These are phyloP conservation scores for Stegostoma tigrinum DNA, from an alignment of 2,113 vertebrate genomes.

Conservation along the genomic window DNA sequence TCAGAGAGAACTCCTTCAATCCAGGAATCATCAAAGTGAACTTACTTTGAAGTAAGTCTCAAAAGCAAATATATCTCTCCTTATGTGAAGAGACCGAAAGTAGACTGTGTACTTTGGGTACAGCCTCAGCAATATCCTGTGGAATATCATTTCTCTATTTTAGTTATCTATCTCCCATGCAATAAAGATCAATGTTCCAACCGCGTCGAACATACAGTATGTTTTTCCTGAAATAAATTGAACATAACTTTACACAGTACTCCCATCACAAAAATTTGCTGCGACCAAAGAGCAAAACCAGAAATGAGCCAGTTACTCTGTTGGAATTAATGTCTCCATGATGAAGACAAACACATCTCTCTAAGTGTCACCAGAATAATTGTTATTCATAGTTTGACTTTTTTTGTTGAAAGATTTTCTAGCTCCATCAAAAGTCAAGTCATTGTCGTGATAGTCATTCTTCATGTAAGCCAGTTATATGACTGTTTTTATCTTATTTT, in stretches of 20 bases:
- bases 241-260: not conserved
- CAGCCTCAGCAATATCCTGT: no score
- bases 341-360: not conserved
- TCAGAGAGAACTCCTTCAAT: not conserved
- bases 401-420: not conserved
- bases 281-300: not conserved
- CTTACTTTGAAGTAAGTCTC: not conserved
- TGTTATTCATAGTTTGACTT: constrained; percentile 16
- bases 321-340: not conserved
- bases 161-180: no score
- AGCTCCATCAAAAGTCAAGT: not conserved
- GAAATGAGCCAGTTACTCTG: not conserved
- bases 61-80: not conserved
- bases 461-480: constrained; percentile 11
- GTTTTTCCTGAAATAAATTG: not conserved
- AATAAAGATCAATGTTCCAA: no score
- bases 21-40: not conserved
- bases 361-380: not conserved
- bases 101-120: no score
- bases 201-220: not conserved
- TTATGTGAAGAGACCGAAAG: not conserved
- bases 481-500: constrained; percentile 10
- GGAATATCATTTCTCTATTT: no score
- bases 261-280: not conserved
- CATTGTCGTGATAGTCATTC: not conserved